Percentiles rank a stretch among this genome's conserved stretches.
Conservation (phyloP, 2,797 vertebrate genomes). For the Sternarchorhynchus goeldii region DNA sequence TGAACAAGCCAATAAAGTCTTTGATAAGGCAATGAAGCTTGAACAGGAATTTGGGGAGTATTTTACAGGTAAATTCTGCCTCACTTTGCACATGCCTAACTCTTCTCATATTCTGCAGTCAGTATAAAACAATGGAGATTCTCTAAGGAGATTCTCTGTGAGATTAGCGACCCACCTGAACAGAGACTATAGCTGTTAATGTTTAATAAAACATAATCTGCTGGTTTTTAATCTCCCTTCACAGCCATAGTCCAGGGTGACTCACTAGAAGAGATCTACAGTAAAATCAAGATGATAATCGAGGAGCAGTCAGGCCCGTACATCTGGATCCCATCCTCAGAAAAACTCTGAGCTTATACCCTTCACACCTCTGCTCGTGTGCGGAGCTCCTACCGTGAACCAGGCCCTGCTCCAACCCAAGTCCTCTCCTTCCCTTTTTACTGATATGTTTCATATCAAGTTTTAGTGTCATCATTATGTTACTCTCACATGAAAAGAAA, state of each 20-base stretch:
- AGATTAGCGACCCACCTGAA: not conserved
- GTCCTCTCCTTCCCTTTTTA: conserved; percentile 87
- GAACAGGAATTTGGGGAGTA: conserved; percentile 99
- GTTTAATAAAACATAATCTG: conserved; percentile 11
- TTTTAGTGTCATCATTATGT: conserved; percentile 99
- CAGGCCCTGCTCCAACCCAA: conserved; percentile 71
- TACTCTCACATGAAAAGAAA: conserved; percentile 85
- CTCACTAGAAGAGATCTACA: conserved; percentile 99
- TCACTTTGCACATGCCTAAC: not conserved
- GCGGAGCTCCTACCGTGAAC: conserved; percentile 79
- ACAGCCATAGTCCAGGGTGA: conserved; percentile 99
- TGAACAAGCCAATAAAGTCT: conserved; percentile 97
- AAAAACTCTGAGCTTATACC: conserved; percentile 94
- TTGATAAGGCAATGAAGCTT: conserved; percentile 97
- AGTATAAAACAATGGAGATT: not conserved
- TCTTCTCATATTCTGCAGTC: not conserved
- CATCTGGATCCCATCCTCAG: conserved; percentile 98
- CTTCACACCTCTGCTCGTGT: conserved; percentile 74
- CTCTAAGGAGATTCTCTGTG: not conserved
- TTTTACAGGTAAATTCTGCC: conserved; percentile 87
- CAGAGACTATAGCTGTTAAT: not conserved
- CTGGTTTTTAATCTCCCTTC: conserved; percentile 46
- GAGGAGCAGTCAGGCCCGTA: conserved; percentile 99
- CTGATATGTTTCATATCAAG: conserved; percentile 96
- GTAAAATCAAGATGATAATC: conserved; percentile 99